A percentile compares a stretch with the other conserved stretches of the same genome.
phyloP scores from a whole-genome alignment of 1,140 invertebrate species.

The Lineus longissimus region DNA sequence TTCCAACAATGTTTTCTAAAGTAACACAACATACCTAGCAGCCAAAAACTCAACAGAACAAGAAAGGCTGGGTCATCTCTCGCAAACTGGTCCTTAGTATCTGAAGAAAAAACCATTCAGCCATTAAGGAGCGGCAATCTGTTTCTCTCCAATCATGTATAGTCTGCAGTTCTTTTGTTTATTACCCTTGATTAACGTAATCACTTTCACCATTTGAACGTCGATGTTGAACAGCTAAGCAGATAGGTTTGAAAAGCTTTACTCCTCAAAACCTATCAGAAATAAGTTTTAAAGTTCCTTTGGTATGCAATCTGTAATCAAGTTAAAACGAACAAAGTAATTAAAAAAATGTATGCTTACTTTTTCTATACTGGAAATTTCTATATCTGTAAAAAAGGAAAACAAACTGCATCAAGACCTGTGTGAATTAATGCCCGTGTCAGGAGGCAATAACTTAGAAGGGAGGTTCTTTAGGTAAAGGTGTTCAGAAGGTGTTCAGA shows the following conservation, averaged over 20 bases:
- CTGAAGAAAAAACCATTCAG: constrained; percentile 69
- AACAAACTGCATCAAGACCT: constrained; percentile 4
- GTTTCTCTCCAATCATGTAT: neutral
- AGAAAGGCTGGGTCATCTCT: constrained; percentile 98
- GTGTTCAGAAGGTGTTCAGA: too few species aligned
- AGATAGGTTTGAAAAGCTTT: too few species aligned
- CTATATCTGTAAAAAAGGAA: constrained; percentile 60
- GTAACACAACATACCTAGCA: constrained; percentile 82
- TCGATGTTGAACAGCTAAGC: too few species aligned
- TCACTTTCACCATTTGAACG: too few species aligned
- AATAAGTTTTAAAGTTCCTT: too few species aligned
- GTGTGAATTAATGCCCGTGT: neutral
- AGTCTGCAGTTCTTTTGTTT: neutral
- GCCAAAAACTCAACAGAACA: constrained; percentile 81
- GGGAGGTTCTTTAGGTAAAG: too few species aligned
- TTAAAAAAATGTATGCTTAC: too few species aligned
- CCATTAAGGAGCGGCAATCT: neutral
- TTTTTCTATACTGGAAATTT: constrained; percentile 97
- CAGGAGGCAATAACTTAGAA: too few species aligned
- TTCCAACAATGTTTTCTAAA: too few species aligned
- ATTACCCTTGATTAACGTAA: neutral
- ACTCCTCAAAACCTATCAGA: too few species aligned
- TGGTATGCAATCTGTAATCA: too few species aligned
- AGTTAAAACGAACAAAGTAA: too few species aligned
- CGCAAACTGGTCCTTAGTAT: constrained; percentile 98